Evolutionary conservation across 2,888 invertebrate genomes (phyloP).

Genomic region (Galeopsomyia nigrocyanea): DNA sequence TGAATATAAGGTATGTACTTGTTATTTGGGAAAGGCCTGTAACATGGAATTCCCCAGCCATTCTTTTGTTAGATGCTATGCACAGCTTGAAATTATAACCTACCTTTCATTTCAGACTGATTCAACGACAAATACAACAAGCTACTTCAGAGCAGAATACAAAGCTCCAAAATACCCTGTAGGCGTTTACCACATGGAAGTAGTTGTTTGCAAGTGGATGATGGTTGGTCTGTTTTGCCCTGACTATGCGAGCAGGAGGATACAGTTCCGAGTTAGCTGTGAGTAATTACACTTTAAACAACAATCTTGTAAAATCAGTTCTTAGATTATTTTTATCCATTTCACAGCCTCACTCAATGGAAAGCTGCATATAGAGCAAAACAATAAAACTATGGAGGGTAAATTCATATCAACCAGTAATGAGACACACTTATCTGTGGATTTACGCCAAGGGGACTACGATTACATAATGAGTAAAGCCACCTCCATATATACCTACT

Average conservation of each 20-base stretch:
- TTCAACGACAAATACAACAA: constrained; percentile 70
- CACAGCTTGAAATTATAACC: too few species aligned
- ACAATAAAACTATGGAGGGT: constrained; percentile 71
- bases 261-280: constrained; percentile 71
- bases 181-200: constrained; percentile 74
- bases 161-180: constrained; percentile 71
- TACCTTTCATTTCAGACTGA: constrained; percentile 57
- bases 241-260: constrained; percentile 65
- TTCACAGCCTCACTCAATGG: constrained; percentile 78
- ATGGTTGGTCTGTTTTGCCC: constrained; percentile 16
- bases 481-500: constrained; percentile 76
- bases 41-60: too few species aligned
- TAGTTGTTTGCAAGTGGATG: constrained; percentile 68
- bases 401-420: constrained; percentile 77
- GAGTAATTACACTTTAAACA: constrained; percentile 51
- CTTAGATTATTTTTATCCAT: constrained; percentile 1
- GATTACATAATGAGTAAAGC: constrained; percentile 73
- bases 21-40: not conserved
- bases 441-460: constrained; percentile 74
- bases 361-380: constrained; percentile 75
- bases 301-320: not conserved
- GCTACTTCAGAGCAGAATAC: constrained; percentile 77
- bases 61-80: too few species aligned
- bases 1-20: constrained; percentile 68
- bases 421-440: constrained; percentile 65